Base-by-base conservation (phyloP, 2,113 vertebrate genomes). In the Oplegnathus fasciatus region DNA sequence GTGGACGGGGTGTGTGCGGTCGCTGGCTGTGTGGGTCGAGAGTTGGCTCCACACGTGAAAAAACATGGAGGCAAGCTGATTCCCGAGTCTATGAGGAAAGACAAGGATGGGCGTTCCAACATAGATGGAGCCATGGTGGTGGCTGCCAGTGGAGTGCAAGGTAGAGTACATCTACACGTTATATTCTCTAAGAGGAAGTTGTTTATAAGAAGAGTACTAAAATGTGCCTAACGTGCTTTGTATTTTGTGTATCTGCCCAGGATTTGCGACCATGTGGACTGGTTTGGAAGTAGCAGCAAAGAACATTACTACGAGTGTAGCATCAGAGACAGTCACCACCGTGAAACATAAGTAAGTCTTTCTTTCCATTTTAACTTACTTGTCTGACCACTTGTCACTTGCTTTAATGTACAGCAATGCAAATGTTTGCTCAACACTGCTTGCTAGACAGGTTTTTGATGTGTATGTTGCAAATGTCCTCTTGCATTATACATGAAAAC, bases 251-350 rank as follows among this genome's bases (percentile, higher is more conserved):
- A 7, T 81, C 52, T 58, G 60, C 85, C 15, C 90, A 99, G 98
- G 99, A 37, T 98, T 99, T 93, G 97, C 98, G 62, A 98, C 99
- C 4, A 96, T 99, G 90, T 99, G 98, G 99, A 98, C 97, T 6
- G 98, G 98, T 67, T 94, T 99, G 95, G 98, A 99, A 93, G 93
- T 94, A 57, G 98, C 98, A 34, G 98, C 98, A 0, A 99, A 96
- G 91, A 97, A 97, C 94, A 98, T 99, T 50, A 96, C 96, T 60
- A 96, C 95, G 62, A 99, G 94, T 81, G 98, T 99, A 74, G 97
- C 98, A 32, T 90, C 96, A 18, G 98, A 99, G 92, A 99, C 98
- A 0, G 97, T 99, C 64, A 97, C 96, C 84, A 99, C 97, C 0
- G 96, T 99, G 22, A 97, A 97, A 91, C 91, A 98, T 79, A 99